Percentiles rank a stretch among this genome's conserved stretches.
These are phyloP conservation scores for Hassar affinis DNA, from an alignment of 2,113 vertebrate genomes.

Conservation along the genomic window DNA sequence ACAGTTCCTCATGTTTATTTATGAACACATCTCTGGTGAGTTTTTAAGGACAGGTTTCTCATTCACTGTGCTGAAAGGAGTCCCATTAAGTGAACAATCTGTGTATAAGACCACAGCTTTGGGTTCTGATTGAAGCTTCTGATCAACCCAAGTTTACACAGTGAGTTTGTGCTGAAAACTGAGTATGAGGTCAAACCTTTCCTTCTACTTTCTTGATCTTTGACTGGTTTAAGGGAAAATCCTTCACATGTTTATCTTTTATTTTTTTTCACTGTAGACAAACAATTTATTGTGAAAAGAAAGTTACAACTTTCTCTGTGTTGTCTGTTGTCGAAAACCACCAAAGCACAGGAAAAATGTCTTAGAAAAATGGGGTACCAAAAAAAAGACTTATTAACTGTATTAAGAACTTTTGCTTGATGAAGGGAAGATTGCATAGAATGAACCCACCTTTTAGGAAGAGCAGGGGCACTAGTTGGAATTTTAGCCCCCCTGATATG, in stretches of 20 bases:
- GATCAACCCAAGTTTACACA: background rate
- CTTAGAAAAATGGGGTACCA: background rate
- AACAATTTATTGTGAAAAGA: conserved; percentile 36
- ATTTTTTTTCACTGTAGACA: conserved; percentile 34
- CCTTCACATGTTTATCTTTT: background rate
- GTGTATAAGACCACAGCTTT: background rate
- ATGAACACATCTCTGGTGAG: conserved; percentile 4
- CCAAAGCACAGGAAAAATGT: conserved; percentile 45
- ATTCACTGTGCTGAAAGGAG: conserved; percentile 24
- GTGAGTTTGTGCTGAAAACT: background rate
- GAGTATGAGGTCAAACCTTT: no score
- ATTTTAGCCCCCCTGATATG: background rate
- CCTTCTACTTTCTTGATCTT: background rate
- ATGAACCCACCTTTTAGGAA: conserved; percentile 32
- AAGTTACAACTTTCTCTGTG: conserved; percentile 36
- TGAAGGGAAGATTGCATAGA: background rate
- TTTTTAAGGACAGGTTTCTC: conserved; percentile 18
- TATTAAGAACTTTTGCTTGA: background rate
- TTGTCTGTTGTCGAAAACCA: conserved; percentile 49
- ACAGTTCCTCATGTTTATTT: conserved; percentile 27
- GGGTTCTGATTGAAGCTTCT: background rate
- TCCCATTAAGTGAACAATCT: background rate
- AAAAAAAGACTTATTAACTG: conserved; percentile 24
- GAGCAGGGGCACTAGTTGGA: conserved; percentile 9
- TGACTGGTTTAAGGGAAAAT: background rate